Evolutionary conservation across 2,797 vertebrate genomes (phyloP), one percentile per base, ranked within the genome.

Genomic region (Myiotriccus ornatus): DNA sequence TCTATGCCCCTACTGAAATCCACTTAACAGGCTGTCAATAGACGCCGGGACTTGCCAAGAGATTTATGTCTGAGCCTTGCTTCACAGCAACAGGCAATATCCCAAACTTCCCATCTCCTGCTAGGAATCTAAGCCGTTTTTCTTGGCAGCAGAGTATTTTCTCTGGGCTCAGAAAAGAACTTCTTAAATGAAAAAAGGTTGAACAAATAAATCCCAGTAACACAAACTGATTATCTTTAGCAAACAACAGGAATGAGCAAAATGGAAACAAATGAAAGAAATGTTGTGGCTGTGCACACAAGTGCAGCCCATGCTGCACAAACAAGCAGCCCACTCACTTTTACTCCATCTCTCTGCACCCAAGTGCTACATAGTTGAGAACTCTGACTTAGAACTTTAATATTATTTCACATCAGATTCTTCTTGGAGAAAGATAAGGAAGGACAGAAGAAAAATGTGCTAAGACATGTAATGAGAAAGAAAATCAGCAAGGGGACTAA

Each of bases 201-300:
- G 60, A 44, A 83, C 35, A 93, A 88, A 68, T 53, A 80, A 82
- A 92, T 46, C 20, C 50, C 75, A 81, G 73, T 34, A 82, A 90
- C 37, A 68, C 30, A 70, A 92, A 68, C 20, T n/a, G 35, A 39
- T 87, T 89, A 80, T 83, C 53, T 94, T 85, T 22, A 84, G 70
- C 50, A 87, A 92, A 95, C 63, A 84, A 89, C 37, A 80, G 46
- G 47, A 92, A 71, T 11, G 30, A 94, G 50, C 43, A 55, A 64
- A 78, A 69, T 4, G 5, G 47, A 87, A 89, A 52, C 49, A 63
- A 63, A 15, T 52, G 67, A 44, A 82, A 67, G 53, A 83, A 74
- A 68, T n/a, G 47, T 39, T 47, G 50, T 44, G 63, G 28, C 60
- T 71, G 39, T 22, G 52, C 1, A 5, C 18, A 50, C 15, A 67